A percentile compares a stretch with the other conserved stretches of the same genome.
These are phyloP conservation scores for Phyllotreta striolata DNA, from an alignment of 2,888 invertebrate species.

Conservation along the genomic window DNA sequence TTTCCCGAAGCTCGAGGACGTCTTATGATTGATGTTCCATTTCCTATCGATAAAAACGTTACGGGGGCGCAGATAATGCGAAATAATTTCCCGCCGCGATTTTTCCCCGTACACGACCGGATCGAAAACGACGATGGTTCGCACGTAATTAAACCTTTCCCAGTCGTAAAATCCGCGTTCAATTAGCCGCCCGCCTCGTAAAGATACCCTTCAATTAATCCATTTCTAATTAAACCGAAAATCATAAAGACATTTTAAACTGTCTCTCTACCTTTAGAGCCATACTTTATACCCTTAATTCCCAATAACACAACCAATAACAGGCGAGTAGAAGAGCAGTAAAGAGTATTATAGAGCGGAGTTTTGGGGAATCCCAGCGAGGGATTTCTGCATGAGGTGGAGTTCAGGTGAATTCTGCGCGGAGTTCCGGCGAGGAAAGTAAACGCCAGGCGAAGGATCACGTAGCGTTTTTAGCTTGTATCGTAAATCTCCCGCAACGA, in stretches of 20 bases:
- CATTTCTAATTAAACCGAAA: too few species aligned
- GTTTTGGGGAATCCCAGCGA: too few species aligned
- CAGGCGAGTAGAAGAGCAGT: too few species aligned
- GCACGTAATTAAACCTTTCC: conserved; percentile 18
- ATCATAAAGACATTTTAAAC: too few species aligned
- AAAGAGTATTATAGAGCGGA: too few species aligned
- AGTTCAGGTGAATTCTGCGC: too few species aligned
- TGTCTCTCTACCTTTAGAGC: too few species aligned
- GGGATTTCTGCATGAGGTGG: too few species aligned
- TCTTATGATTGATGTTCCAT: conserved; percentile 45
- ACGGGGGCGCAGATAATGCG: conserved; percentile 36
- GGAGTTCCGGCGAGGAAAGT: too few species aligned
- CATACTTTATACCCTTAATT: too few species aligned
- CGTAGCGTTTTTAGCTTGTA: background rate
- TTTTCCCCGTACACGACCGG: too few species aligned
- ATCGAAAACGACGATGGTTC: background rate
- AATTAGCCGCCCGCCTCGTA: conserved; percentile 3
- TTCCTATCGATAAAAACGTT: conserved; percentile 40
- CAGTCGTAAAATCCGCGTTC: conserved; percentile 12
- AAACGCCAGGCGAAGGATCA: background rate
- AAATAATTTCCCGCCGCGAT: conserved; percentile 29
- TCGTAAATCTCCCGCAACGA: conserved; percentile 19
- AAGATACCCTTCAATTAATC: conserved; percentile 1
- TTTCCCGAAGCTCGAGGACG: conserved; percentile 21
- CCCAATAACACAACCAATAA: too few species aligned